phyloP scores from a whole-genome alignment of 2,888 invertebrate species.

The Merodon equestris region DNA sequence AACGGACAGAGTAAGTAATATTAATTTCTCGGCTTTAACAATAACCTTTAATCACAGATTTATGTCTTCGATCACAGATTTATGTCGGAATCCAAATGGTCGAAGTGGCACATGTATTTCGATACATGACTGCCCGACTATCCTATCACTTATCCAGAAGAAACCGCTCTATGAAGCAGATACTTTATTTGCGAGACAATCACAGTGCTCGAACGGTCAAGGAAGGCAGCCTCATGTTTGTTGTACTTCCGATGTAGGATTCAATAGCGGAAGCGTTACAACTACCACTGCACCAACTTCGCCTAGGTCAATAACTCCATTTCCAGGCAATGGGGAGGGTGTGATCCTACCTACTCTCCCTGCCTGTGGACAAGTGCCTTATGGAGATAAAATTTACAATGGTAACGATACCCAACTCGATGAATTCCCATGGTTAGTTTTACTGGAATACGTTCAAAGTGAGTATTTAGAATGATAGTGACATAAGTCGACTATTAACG shows the following conservation, averaged over 20 bases:
- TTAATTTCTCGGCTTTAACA: background rate
- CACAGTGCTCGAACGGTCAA: constrained; percentile 73
- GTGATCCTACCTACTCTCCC: constrained; percentile 74
- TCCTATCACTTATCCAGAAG: constrained; percentile 71
- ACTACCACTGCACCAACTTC: constrained; percentile 8
- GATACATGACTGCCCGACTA: constrained; percentile 74
- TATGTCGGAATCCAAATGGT: constrained; percentile 80
- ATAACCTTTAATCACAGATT: background rate
- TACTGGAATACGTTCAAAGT: constrained; percentile 85
- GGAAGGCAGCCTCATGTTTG: constrained; percentile 75
- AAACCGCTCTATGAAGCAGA: constrained; percentile 66
- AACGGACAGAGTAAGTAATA: constrained; percentile 52
- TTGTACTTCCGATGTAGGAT: constrained; percentile 73
- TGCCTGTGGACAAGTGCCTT: constrained; percentile 74
- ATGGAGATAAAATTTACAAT: constrained; percentile 82
- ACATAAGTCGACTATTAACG: no score
- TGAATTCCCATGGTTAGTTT: constrained; percentile 84
- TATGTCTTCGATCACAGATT: constrained; percentile 65
- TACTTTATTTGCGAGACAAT: constrained; percentile 72
- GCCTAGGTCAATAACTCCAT: background rate
- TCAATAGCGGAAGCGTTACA: constrained; percentile 23
- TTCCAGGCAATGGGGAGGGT: constrained; percentile 69
- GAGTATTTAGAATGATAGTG: constrained; percentile 73
- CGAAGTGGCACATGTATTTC: constrained; percentile 74
- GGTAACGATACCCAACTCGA: constrained; percentile 82